These are phyloP conservation scores for Malurus melanocephalus DNA, from an alignment of 2,113 vertebrate genomes.

Conservation along the genomic window DNA sequence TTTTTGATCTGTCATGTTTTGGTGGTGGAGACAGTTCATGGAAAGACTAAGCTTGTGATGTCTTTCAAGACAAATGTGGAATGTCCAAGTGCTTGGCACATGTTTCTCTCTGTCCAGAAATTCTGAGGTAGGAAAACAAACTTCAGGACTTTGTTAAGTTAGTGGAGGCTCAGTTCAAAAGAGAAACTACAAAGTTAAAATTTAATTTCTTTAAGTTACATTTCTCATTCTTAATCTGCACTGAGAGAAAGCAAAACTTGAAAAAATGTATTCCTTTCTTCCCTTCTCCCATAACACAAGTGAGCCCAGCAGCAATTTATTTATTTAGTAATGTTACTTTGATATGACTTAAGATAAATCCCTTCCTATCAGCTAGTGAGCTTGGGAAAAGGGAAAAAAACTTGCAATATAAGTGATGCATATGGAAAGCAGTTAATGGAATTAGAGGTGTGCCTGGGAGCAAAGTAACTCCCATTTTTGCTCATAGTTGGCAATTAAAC, in stretches of 20 bases:
- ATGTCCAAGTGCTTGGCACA: neutral
- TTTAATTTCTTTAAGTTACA: neutral
- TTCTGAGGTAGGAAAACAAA: neutral
- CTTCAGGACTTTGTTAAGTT: neutral
- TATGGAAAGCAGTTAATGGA: neutral
- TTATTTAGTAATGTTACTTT: constrained; percentile 7
- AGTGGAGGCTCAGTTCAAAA: neutral
- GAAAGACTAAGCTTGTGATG: neutral
- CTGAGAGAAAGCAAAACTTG: neutral
- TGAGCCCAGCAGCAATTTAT: neutral
- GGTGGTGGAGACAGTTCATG: neutral
- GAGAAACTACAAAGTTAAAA: neutral
- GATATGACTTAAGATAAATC: neutral
- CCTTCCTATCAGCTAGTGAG: neutral
- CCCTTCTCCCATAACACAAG: neutral
- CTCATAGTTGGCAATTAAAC: neutral
- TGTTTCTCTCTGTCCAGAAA: neutral
- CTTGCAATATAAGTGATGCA: fast-evolving
- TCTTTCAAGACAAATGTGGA: neutral
- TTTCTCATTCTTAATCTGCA: neutral
- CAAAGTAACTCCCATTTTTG: neutral
- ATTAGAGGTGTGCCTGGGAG: neutral
- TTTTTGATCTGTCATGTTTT: neutral
- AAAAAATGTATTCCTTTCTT: neutral
- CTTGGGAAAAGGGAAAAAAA: neutral